phyloP scores from a whole-genome alignment of 1,140 invertebrate species.

The Scaptomyza graminum region DNA sequence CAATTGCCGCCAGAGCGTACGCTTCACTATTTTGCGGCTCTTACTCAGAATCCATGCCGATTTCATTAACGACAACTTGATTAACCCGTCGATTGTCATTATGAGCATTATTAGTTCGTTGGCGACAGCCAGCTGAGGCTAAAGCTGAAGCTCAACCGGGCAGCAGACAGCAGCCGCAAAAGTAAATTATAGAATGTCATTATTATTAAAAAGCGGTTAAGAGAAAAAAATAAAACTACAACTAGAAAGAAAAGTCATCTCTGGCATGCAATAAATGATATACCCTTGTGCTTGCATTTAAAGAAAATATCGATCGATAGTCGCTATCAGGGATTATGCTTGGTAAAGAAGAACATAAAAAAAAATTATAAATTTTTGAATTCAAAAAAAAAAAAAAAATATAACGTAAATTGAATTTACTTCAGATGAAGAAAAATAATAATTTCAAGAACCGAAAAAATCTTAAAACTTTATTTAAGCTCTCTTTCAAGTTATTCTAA shows the following conservation, averaged over 20 bases:
- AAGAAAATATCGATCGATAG: no score
- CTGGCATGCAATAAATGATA: background rate
- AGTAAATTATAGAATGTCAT: constrained; percentile 64
- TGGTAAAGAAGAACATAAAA: no score
- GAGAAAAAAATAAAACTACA: constrained; percentile 17
- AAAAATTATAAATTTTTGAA: no score
- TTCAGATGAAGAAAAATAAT: no score
- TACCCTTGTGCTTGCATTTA: background rate
- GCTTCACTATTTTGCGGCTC: constrained; percentile 48
- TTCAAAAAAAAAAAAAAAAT: no score
- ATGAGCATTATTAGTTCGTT: constrained; percentile 48
- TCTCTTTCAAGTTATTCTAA: no score
- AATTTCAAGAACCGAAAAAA: no score
- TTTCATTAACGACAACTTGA: constrained; percentile 75
- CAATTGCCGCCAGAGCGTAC: constrained; percentile 44
- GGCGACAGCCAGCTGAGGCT: constrained; percentile 14
- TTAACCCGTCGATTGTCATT: constrained; percentile 62
- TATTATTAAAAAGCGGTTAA: constrained; percentile 47
- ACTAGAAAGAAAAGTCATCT: constrained; percentile 27
- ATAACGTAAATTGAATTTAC: no score
- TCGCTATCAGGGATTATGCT: no score
- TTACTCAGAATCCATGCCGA: constrained; percentile 69
- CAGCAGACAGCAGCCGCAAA: constrained; percentile 60
- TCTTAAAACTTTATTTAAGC: no score
- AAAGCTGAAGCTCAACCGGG: background rate